Evolutionary conservation across 1,140 invertebrate genomes (phyloP), one percentile per base, ranked within the genome.

Genomic region (Euwallacea similis): DNA sequence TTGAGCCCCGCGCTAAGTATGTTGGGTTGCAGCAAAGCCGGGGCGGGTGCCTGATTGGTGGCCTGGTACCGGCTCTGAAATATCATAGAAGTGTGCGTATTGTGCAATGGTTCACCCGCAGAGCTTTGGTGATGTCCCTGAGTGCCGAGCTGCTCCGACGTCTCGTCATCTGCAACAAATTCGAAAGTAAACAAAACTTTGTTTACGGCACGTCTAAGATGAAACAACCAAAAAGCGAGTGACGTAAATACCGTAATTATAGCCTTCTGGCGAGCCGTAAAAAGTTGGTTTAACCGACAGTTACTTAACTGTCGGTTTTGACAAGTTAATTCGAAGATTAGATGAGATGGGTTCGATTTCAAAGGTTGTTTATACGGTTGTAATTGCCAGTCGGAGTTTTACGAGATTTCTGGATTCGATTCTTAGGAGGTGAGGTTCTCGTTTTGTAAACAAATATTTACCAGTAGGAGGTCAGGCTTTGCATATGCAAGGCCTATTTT

Each of bases 141-240:
- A n/a, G 63, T 11, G 10, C 11, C 10, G 50, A 67, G 42, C 8
- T 73, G 73, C 59, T 66, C 58, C 1, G 63, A 58, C 4, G 21
- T 33, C 9, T 79, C 77, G 54, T 77, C 77, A 42, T 79, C 77
- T 79, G 76, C 58, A 76, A 79, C 41, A 69, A 72, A 66, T 50
- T 58, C 16, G 63, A 60, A 10, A 56, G 33, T 41, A 46, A 47
- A 46, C 13, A 46, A 63, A 63, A 6, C 61, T 56, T 9, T 56
- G 54, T 56, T 56, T 56, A 56, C 54, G 54, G 16, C 54, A 56
- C 41, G 9, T 62, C 11, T 62, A 62, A 62, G 42, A 62, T 62
- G 50, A 65, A 65, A 47, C 21, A 65, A 42, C 63, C 13, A 41
- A 50, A 61, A 61, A 41, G 21, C n/a, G 42, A 61, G 9, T 50